Conservation (phyloP, 2,113 vertebrate genomes). For the Sisor rabdophorus region DNA sequence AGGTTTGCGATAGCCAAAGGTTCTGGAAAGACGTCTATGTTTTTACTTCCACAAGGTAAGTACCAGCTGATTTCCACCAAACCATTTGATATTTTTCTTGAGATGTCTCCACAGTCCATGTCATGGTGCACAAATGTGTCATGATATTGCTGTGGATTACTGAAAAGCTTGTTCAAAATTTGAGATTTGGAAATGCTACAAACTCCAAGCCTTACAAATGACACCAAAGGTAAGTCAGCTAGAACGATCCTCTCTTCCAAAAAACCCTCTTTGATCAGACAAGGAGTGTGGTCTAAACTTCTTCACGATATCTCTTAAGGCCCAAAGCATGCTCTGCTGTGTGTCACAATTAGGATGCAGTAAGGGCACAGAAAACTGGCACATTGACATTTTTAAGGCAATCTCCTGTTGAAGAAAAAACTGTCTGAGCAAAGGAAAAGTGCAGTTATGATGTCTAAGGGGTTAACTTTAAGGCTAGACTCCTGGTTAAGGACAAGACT, state of each 20-base stretch:
- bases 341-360: constrained; percentile 66
- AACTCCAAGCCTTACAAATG: constrained; percentile 72
- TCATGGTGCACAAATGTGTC: constrained; percentile 67
- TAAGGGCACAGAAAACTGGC: constrained; percentile 74
- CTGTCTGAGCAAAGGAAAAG: constrained; percentile 70
- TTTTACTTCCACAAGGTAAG: constrained; percentile 64
- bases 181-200: constrained; percentile 74
- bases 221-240: constrained; percentile 60
- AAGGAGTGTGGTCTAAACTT: constrained; percentile 56
- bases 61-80: constrained; percentile 73
- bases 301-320: constrained; percentile 67
- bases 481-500: not conserved
- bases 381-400: constrained; percentile 70
- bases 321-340: constrained; percentile 63
- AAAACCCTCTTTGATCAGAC: constrained; percentile 48
- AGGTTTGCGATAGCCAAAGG: constrained; percentile 69
- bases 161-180: constrained; percentile 70
- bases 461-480: constrained; percentile 48
- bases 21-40: constrained; percentile 60
- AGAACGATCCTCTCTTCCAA: constrained; percentile 58
- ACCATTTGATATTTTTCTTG: constrained; percentile 68
- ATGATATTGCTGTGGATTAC: constrained; percentile 60
- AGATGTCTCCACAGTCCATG: constrained; percentile 55
- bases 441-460: constrained; percentile 71
- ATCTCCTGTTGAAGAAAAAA: constrained; percentile 68